phyloP scores from a whole-genome alignment of 2,797 vertebrate genomes.

The Taenioides sp. region DNA sequence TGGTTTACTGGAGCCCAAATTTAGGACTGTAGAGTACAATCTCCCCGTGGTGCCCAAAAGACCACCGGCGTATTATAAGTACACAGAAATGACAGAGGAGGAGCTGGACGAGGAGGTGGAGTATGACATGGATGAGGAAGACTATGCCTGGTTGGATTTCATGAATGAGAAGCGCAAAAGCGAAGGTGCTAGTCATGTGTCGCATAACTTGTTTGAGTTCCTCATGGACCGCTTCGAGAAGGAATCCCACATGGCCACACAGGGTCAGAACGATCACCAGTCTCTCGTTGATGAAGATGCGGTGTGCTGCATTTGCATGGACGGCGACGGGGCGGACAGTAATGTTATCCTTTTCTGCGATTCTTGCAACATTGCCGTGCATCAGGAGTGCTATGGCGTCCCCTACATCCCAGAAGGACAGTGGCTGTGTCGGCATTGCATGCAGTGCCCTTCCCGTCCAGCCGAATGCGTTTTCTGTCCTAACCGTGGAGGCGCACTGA shows the following conservation, averaged over 20 bases:
- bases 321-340: conserved; percentile 94
- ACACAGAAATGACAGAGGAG: conserved; percentile 89
- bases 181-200: conserved; percentile 89
- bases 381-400: conserved; percentile 98
- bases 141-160: conserved; percentile 95
- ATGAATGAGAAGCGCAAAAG: conserved; percentile 89
- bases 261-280: conserved; percentile 85
- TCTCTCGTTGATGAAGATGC: conserved; percentile 92
- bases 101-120: conserved; percentile 96
- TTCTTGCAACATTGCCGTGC: conserved; percentile 93
- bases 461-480: conserved; percentile 94
- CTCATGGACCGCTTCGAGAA: conserved; percentile 97
- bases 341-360: conserved; percentile 97
- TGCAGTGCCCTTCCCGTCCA: conserved; percentile 85
- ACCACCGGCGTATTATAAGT: conserved; percentile 86
- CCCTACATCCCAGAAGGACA: conserved; percentile 97
- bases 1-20: conserved; percentile 87
- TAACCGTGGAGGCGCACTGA: conserved; percentile 94
- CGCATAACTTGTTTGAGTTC: conserved; percentile 94
- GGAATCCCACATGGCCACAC: conserved; percentile 89
- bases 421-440: conserved; percentile 96
- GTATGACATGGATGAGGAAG: conserved; percentile 98
- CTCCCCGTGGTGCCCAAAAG: conserved; percentile 90
- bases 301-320: conserved; percentile 95
- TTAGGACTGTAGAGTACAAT: conserved; percentile 93